Base-by-base conservation (phyloP, 2,113 vertebrate species). In the Tricholaema leucomelas region DNA sequence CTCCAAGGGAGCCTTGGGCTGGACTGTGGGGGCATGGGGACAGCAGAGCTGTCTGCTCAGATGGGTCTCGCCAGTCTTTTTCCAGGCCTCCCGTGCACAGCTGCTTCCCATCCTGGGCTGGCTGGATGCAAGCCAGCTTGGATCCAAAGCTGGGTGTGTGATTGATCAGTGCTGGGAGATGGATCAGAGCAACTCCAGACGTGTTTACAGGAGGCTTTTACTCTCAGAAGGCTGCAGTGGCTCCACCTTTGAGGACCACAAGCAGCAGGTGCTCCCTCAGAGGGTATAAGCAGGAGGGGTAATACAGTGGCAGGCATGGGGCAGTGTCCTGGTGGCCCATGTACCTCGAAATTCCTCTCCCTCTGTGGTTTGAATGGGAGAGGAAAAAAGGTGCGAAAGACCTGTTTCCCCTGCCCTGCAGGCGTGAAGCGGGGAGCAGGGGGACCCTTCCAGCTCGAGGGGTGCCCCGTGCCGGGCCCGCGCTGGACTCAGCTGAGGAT, bases 261-360 rank as follows among this genome's bases (percentile, higher is more conserved):
- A 12, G 13, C 3, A 8, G 23, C 12, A 21, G 8, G 21, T 17
- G 25, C 24, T 12, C 16, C 31, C 54, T 76, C 33, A 48, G 52
- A 58, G 0, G 1, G 33, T 28, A 44, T 44, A 46, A 42, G 52
- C 13, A 30, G 18, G 1, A 15, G 48, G 28, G 31, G 20, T 5
- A 0, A 14, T 48, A 20, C 9, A 35, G 17, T 5, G 0, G 15
- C 52, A 38, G 31, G 18, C 6, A 0, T 4, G 15, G 36, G n/a
- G 30, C 67, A n/a, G n/a, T n/a, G n/a, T n/a, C n/a, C n/a, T n/a
- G n/a, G n/a, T n/a, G n/a, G n/a, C n/a, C n/a, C n/a, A n/a, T n/a
- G n/a, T n/a, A n/a, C n/a, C n/a, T n/a, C n/a, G n/a, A n/a, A n/a
- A n/a, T n/a, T n/a, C n/a, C n/a, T n/a, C n/a, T n/a, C n/a, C n/a